Evolutionary conservation across 1,140 invertebrate species (phyloP).

Genomic region (Drosophila biarmipes): DNA sequence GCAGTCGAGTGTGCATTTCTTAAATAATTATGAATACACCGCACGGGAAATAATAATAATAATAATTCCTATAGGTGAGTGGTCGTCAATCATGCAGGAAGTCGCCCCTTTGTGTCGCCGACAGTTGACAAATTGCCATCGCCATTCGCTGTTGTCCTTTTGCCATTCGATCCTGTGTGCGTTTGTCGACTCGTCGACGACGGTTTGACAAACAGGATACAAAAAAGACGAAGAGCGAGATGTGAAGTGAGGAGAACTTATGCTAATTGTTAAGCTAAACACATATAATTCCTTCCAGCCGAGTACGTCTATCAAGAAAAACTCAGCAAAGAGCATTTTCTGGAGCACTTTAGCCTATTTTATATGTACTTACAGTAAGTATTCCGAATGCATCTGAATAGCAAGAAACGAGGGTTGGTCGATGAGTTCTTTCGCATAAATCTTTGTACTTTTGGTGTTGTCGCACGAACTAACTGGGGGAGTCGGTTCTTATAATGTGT

Average conservation of each 20-base stretch:
- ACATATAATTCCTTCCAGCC: constrained; percentile 45
- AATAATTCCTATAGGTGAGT: constrained; percentile 53
- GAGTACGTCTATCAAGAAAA: constrained; percentile 36
- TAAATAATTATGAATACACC: constrained; percentile 81
- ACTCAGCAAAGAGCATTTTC: constrained; percentile 31
- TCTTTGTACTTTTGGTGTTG: constrained; percentile 39
- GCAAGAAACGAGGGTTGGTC: constrained; percentile 2
- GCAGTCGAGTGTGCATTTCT: constrained; percentile 78
- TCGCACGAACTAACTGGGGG: constrained; percentile 26
- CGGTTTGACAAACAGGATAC: constrained; percentile 22
- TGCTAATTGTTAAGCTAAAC: constrained; percentile 62
- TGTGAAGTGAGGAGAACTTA: constrained; percentile 19
- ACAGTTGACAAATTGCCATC: constrained; percentile 78
- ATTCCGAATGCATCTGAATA: constrained; percentile 13
- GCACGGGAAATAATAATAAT: constrained; percentile 58
- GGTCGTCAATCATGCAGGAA: constrained; percentile 71
- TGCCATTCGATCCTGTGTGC: constrained; percentile 50
- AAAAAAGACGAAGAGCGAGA: constrained; percentile 4
- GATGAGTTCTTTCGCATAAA: constrained; percentile 33
- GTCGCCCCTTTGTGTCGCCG: constrained; percentile 55
- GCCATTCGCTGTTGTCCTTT: constrained; percentile 56
- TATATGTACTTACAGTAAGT: constrained; percentile 64
- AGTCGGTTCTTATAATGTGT: constrained; percentile 32
- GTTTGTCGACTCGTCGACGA: constrained; percentile 15
- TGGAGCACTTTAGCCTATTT: constrained; percentile 30